Evolutionary conservation across 2,113 vertebrate genomes (phyloP).

Genomic region (Romanogobio albipinnatus): DNA sequence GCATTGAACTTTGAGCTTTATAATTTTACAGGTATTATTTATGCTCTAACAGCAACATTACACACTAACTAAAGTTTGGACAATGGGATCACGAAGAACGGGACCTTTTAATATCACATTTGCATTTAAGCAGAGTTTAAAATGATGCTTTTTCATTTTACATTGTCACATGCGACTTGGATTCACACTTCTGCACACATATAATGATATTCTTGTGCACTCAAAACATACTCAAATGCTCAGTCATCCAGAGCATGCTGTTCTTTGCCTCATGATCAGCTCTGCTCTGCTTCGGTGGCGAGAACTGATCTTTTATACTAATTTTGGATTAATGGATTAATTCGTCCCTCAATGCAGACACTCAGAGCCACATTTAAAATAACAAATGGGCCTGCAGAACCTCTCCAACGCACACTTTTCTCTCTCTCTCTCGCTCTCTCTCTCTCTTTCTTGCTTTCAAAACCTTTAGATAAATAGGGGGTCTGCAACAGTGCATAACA

Average conservation of each 20-base stretch:
- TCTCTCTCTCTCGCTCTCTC: slow-evolving; percentile 41
- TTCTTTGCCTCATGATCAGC: slow-evolving; percentile 75
- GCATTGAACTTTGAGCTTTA: too few species aligned
- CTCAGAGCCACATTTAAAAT: slow-evolving; percentile 54
- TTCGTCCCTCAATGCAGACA: slow-evolving; percentile 44
- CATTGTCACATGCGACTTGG: background rate
- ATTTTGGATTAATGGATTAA: slow-evolving; percentile 96
- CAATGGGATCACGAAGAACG: too few species aligned
- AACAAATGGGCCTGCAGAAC: slow-evolving; percentile 40
- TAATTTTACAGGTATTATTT: too few species aligned
- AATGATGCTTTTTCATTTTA: background rate
- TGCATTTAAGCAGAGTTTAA: background rate
- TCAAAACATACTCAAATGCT: slow-evolving; percentile 60
- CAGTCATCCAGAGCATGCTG: slow-evolving; percentile 57
- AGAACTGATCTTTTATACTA: slow-evolving; percentile 99
- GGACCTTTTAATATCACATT: slow-evolving; percentile 8
- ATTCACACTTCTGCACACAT: slow-evolving; percentile 14
- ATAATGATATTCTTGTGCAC: slow-evolving; percentile 51
- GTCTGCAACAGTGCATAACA: slow-evolving; percentile 93
- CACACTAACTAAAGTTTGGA: too few species aligned
- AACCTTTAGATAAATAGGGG: slow-evolving; percentile 91
- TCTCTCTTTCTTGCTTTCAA: slow-evolving; percentile 38
- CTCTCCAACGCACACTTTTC: slow-evolving; percentile 34
- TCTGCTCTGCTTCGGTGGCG: slow-evolving; percentile 84
- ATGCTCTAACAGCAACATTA: too few species aligned